Base-by-base conservation (phyloP, 2,888 invertebrate species). In the Aleiodes leptofemur region DNA sequence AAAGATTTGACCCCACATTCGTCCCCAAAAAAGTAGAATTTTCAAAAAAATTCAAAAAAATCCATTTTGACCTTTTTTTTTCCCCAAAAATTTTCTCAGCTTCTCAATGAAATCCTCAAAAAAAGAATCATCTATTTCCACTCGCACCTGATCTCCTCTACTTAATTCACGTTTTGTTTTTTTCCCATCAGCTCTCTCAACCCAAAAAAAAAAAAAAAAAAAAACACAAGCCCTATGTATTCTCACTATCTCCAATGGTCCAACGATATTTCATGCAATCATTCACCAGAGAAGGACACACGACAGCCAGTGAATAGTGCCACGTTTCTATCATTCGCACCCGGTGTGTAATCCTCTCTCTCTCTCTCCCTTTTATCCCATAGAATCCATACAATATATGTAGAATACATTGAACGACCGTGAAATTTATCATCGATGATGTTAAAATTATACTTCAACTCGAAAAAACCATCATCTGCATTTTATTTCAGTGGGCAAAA, bases 251-350 rank as follows among this genome's bases (percentile, higher is more conserved):
- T 23, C 64, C 43, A 48, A 43, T 64, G 48, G 48, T 23, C 61
- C n/a, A 16, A 43, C 64, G 51, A 68, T 68, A 51, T 68, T 43
- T 68, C 51, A 50, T n/a, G 51, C 53, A 51, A 68, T 71, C 57
- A 71, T 56, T 71, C 57, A 50, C 4, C 31, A n/a, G 57, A 48
- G 57, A 57, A 50, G 64, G 64, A 64, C 43, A 64, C 16, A 64
- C 64, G 48, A 64, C 11, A 56, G 9, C 34, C 53, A 55, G 38
- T 53, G 50, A 72, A 50, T 38, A n/a, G 23, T 13, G 23, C 13
- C 55, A 51, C 43, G 43, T 72, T 72, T 66, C 61, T 72, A 72
- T 72, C 72, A 72, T 72, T 72, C 55, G 55, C 72, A 72, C 53
- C 66, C 55, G 66, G 64, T 72, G 55, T 34, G 53, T 23, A 23